Conservation (phyloP, 2,797 vertebrate species). For the Centroberyx gerrardi region DNA sequence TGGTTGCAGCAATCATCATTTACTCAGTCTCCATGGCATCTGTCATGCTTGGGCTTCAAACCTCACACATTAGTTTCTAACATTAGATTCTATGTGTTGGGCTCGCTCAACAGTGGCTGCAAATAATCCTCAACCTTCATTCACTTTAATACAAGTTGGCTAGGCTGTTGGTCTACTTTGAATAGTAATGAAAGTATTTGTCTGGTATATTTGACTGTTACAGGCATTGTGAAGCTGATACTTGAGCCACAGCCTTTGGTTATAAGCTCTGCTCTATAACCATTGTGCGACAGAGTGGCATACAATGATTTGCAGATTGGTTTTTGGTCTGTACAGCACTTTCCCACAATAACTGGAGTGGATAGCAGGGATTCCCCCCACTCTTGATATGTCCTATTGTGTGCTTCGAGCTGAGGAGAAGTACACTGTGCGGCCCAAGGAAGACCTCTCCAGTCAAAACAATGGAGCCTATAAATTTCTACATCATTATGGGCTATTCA, state of each 20-base stretch:
- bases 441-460: slow-evolving; percentile 62
- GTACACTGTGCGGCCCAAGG: slow-evolving; percentile 30
- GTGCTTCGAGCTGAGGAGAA: slow-evolving; percentile 21
- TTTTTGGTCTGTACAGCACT: slow-evolving; percentile 28
- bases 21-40: slow-evolving; percentile 42
- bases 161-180: slow-evolving; percentile 13
- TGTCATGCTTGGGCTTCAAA: slow-evolving; percentile 28
- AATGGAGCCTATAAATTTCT: slow-evolving; percentile 57
- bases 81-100: slow-evolving; percentile 25
- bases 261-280: slow-evolving; percentile 9
- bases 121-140: slow-evolving; percentile 23
- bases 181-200: slow-evolving; percentile 28
- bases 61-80: slow-evolving; percentile 19
- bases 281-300: not conserved
- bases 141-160: not conserved
- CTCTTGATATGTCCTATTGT: slow-evolving; percentile 36
- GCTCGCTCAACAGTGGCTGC: slow-evolving; percentile 21
- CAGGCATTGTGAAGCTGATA: slow-evolving; percentile 7
- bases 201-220: slow-evolving; percentile 22
- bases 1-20: slow-evolving; percentile 32
- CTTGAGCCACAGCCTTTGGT: slow-evolving; percentile 18
- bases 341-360: slow-evolving; percentile 19
- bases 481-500: slow-evolving; percentile 66
- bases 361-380: slow-evolving; percentile 19
- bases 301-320: slow-evolving; percentile 38